phyloP scores from a whole-genome alignment of 2,797 vertebrate genomes.

The Cichlasoma orientale region DNA sequence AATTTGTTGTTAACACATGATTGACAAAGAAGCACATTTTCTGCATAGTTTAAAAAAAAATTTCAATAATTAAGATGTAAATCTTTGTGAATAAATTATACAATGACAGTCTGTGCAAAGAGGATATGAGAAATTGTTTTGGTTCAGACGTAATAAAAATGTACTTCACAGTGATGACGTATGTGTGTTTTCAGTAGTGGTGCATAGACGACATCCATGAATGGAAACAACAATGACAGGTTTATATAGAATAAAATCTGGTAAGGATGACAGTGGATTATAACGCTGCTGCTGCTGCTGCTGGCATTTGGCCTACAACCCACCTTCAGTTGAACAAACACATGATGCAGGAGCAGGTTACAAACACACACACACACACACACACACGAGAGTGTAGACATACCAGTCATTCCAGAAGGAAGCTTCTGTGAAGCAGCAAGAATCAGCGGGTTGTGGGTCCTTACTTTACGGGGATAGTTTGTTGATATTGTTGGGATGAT shows the following conservation, averaged over 20 bases:
- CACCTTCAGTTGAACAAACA: constrained; percentile 46
- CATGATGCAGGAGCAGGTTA: constrained; percentile 22
- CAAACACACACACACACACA: constrained; percentile 20
- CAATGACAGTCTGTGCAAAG: neutral
- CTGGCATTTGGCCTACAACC: constrained; percentile 2
- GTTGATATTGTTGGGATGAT: no score
- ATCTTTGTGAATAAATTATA: constrained; percentile 15
- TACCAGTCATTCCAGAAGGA: constrained; percentile 8
- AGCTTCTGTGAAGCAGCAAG: neutral
- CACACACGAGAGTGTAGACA: constrained; percentile 9
- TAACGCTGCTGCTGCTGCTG: neutral
- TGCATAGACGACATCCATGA: constrained; percentile 4
- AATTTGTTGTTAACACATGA: neutral
- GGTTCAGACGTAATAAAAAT: constrained; percentile 30
- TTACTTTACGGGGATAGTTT: neutral
- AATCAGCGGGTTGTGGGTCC: neutral
- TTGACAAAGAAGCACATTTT: neutral
- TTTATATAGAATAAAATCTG: neutral
- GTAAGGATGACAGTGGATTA: constrained; percentile 7
- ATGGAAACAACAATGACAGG: constrained; percentile 33
- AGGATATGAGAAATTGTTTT: constrained; percentile 4
- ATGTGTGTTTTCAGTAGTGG: neutral
- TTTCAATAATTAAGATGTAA: neutral
- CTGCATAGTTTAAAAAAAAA: neutral
- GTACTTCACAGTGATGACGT: constrained; percentile 1